These are phyloP conservation scores for Trididemnum miniatum DNA, from an alignment of 23 tunicate species.

Conservation along the genomic window DNA sequence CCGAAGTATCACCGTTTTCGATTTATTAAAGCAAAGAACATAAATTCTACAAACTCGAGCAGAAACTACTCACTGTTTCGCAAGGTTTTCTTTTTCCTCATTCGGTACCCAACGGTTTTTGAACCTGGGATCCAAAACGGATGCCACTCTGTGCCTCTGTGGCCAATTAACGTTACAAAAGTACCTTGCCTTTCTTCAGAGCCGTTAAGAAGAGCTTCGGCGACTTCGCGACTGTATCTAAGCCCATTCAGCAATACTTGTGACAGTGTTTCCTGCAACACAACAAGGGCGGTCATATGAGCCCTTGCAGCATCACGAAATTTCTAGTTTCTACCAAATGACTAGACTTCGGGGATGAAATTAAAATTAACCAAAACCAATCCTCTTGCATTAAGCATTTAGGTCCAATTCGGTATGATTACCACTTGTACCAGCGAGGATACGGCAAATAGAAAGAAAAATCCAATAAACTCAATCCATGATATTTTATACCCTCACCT, in stretches of 20 bases:
- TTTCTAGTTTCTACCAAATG: neutral
- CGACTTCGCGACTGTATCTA: neutral
- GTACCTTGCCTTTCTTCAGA: neutral
- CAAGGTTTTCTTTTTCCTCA: slow-evolving; percentile 5
- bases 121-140: slow-evolving; percentile 15
- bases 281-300: neutral
- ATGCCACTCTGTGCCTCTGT: neutral
- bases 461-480: neutral
- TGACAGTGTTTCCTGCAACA: slow-evolving; percentile 12
- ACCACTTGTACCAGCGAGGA: neutral
- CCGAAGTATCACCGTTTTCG: neutral
- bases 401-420: neutral
- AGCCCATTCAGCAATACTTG: slow-evolving; percentile 5
- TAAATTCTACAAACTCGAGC: neutral
- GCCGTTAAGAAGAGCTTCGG: neutral
- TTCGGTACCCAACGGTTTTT: neutral
- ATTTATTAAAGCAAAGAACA: neutral
- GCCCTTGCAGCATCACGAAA: neutral
- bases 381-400: neutral
- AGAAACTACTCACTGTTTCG: slow-evolving; percentile 5
- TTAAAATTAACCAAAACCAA: neutral
- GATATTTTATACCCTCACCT: neutral
- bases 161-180: neutral
- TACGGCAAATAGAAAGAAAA: neutral
- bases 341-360: neutral